Base-by-base conservation (phyloP, 2,888 invertebrate genomes). In the Papilio elwesi region DNA sequence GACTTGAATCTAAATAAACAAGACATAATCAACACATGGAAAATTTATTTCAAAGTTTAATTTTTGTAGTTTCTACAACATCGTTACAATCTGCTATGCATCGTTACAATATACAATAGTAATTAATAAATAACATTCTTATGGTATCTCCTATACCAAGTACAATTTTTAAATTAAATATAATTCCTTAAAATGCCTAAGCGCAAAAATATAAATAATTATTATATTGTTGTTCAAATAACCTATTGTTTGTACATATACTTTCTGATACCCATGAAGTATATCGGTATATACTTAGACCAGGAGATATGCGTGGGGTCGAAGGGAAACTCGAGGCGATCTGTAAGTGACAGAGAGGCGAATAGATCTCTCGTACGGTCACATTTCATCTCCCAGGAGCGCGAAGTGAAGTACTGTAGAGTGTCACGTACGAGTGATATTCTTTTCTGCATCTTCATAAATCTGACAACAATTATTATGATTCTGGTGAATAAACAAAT, bases 371-470 rank as follows among this genome's bases (percentile, higher is more conserved):
- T 11, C 59, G 75, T 36, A 49, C 75, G 53, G 9, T 75, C n/a
- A 74, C 68, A 68, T 74, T 71, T 52, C 67, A 80, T 79, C 8
- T 71, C 13, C 80, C 80, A 80, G 1, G 71, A 74, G n/a, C 75
- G 74, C 7, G 75, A 75, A 9, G 76, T 75, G 59, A 80, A 80
- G 52, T 74, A 79, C 12, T 78, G 76, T 15, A 79, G 65, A 9
- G 74, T 75, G 10, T 76, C 70, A 6, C 77, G 75, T 0, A 78
- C 72, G 6, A 71, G 64, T 3, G 64, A 38, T 7, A 81, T 70
- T 68, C 73, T 82, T 4, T 67, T 75, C 49, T 83, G 82, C n/a
- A 81, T 74, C 74, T 83, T 82, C 48, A 81, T 76, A 74, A 80
- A 82, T 67, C 87, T 87, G 80, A 49, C 75, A 80, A 73, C 15